Evolutionary conservation across 2,797 vertebrate species (phyloP), one percentile per base, ranked within the genome.

Genomic region (Argentina silus): DNA sequence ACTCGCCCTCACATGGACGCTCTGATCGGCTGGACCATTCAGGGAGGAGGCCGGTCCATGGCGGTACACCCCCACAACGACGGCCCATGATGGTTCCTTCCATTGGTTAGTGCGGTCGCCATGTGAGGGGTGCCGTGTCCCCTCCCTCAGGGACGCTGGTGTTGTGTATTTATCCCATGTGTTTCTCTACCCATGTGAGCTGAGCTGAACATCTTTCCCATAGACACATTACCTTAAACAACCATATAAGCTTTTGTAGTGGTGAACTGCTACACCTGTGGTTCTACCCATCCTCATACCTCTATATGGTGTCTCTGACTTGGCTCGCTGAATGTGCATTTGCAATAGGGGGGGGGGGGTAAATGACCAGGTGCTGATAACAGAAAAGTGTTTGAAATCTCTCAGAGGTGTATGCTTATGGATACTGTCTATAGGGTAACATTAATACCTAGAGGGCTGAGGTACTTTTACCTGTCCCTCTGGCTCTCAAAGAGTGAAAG

Each of bases 31-130:
- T 51, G 86, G 96, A 98, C 78, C 95, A 94, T 27, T 83, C 87
- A 1, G 93, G 94, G 77, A 93, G 95, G 83, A 95, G 96, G 91
- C 88, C 88, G 74, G 86, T 94, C 81, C 96, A 94, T 6, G 89
- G 95, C 77, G 88, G 93, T 66, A 87, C 88, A 43, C 94, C 93
- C 73, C 90, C 94, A 55, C 96, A 93, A 69, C 93, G 96, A 83
- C 88, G 95, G 61, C 93, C 96, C 81, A 96, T 96, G 56, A 78
- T 86, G 84, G 94, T 92, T 84, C 96, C 96, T 72, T 94, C 97
- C 87, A 96, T 97, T 84, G 98, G 98, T 99, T 90, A 99, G 97
- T 98, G 93, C 86, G 89, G 88, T 93, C 88, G 86, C 81, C 78
- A 85, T 73, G 81, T 77, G 82, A 88, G 87, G 88, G 80, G 83